Percentiles rank a stretch among this genome's conserved stretches.
phyloP scores from a whole-genome alignment of 2,888 invertebrate species.

The Orthosia incerta region DNA sequence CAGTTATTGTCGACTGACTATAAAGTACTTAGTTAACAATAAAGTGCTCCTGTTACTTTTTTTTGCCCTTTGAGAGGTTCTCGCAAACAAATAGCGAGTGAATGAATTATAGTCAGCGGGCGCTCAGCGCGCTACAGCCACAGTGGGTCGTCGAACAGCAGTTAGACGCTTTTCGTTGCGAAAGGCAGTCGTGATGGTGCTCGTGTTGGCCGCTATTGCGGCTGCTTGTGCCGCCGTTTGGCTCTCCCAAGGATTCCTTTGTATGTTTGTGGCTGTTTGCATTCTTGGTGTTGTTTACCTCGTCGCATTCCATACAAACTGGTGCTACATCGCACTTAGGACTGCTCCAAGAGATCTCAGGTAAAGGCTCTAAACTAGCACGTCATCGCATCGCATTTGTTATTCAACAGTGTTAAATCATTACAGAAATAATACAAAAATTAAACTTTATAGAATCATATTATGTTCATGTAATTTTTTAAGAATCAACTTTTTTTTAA shows the following conservation, averaged over 20 bases:
- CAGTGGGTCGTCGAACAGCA: slow-evolving; percentile 76
- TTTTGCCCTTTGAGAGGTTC: slow-evolving; percentile 23
- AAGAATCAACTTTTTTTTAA: neutral
- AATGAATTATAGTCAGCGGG: slow-evolving; percentile 51
- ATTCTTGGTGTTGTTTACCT: slow-evolving; percentile 92
- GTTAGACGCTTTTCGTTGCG: slow-evolving; percentile 88
- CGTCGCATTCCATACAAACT: slow-evolving; percentile 93
- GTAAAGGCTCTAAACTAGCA: slow-evolving; percentile 86
- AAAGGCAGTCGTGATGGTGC: slow-evolving; percentile 85
- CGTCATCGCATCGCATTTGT: slow-evolving; percentile 63
- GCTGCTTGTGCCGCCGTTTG: slow-evolving; percentile 86
- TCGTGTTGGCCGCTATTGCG: slow-evolving; percentile 82
- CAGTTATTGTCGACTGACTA: slow-evolving; percentile 1
- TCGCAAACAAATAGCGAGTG: slow-evolving; percentile 39
- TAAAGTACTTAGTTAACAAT: slow-evolving; percentile 12
- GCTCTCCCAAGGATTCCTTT: slow-evolving; percentile 92
- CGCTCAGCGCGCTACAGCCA: slow-evolving; percentile 55
- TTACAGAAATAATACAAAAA: slow-evolving; percentile 9
- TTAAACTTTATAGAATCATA: neutral
- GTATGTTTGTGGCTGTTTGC: slow-evolving; percentile 92
- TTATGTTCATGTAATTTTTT: neutral
- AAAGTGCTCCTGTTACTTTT: slow-evolving; percentile 19
- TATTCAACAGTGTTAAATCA: slow-evolving; percentile 18
- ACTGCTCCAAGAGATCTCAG: slow-evolving; percentile 94
- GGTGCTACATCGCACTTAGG: slow-evolving; percentile 94